These are phyloP conservation scores for Eupeodes latifasciatus DNA, from an alignment of 2,888 invertebrate species.

Conservation along the genomic window DNA sequence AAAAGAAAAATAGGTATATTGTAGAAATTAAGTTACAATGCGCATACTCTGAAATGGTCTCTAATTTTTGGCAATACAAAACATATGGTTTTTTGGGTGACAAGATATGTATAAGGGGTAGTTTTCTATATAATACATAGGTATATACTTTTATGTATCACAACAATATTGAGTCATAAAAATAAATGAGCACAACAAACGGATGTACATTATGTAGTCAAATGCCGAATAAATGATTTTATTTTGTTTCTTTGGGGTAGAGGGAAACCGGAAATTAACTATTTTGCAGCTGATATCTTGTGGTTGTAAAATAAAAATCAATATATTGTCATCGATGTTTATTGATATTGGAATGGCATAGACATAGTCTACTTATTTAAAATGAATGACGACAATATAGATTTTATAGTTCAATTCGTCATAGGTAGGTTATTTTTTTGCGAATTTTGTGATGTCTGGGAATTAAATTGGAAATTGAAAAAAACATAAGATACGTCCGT, in stretches of 20 bases:
- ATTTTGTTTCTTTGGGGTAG: background rate
- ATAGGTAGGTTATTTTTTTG: background rate
- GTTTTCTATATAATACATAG: slow-evolving; percentile 22
- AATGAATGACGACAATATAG: background rate
- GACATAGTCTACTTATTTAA: background rate
- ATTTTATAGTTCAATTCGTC: slow-evolving; percentile 11
- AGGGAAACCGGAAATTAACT: slow-evolving; percentile 33
- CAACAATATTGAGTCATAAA: slow-evolving; percentile 12
- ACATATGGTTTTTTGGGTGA: slow-evolving; percentile 22
- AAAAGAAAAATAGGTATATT: background rate
- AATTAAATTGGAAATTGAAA: background rate
- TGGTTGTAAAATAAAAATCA: slow-evolving; percentile 35
- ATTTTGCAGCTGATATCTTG: slow-evolving; percentile 33
- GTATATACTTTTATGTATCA: background rate
- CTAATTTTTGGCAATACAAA: slow-evolving; percentile 37
- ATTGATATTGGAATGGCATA: background rate
- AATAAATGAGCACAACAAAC: slow-evolving; percentile 31
- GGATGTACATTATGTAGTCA: slow-evolving; percentile 18
- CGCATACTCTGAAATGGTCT: slow-evolving; percentile 7
- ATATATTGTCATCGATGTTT: slow-evolving; percentile 9
- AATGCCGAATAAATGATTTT: slow-evolving; percentile 20
- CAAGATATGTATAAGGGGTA: slow-evolving; percentile 8
- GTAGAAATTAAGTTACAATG: background rate
- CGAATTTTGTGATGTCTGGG: background rate
- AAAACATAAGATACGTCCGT: background rate